Evolutionary conservation across 1,140 invertebrate species (phyloP), one percentile per base, ranked within the genome.

Genomic region (Aphelinus certus): DNA sequence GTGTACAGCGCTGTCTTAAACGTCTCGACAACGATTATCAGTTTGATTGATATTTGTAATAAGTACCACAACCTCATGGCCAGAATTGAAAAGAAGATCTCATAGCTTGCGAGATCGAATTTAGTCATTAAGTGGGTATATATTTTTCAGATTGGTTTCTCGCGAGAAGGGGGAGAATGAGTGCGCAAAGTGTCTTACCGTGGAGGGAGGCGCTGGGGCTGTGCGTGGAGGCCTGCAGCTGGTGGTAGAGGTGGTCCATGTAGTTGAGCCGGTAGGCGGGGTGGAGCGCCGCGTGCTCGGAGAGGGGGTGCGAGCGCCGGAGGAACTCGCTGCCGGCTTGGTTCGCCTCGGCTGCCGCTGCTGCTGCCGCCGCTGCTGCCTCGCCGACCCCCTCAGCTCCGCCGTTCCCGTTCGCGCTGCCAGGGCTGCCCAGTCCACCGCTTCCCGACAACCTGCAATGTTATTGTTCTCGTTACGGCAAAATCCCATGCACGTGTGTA

Each of bases 201-300:
- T 88, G 89, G 83, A 88, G 85, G 79, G 88, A 89, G 77, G 87
- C 85, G 83, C 87, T 89, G 82, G 82, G 92, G 91, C 81, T 92
- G 86, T 86, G 87, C 81, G 86, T 86, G 83, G 83, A 88, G 83
- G 85, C 88, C 83, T 86, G 88, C 72, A 86, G 85, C 79, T 86
- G 87, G 77, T 88, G 88, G 80, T 87, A 88, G 80, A 88, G 83
- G 79, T 86, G 85, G 85, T 88, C 87, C 87, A 88, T 88, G 86
- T 87, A 87, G 87, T 88, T 87, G 81, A 87, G 83, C 81, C 86
- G 84, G 80, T 87, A 87, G 79, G 87, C 85, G 81, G 87, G 85
- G 83, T 87, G 86, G 71, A 88, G 82, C 53, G 84, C 83, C 81
- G 87, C 82, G 80, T 87, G 87, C 76, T 87, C 87, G 81, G 86